These are phyloP conservation scores for Oscheius sp. DNA, from an alignment of 2,888 invertebrate genomes.

Conservation along the genomic window DNA sequence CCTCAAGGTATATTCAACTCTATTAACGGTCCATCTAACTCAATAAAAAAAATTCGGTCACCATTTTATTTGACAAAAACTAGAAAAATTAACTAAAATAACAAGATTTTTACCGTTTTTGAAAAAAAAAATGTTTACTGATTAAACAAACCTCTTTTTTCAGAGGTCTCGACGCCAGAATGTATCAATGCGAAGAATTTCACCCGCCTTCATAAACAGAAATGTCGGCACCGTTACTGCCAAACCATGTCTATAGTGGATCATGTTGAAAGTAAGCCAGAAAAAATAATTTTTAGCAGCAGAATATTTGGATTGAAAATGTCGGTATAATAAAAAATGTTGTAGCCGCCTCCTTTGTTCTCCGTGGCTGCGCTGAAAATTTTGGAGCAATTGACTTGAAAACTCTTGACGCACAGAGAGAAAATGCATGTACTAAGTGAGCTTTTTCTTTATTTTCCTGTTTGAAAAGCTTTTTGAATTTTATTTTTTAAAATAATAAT, in stretches of 20 bases:
- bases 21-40: no score
- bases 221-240: conserved; percentile 59
- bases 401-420: conserved; percentile 50
- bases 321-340: background rate
- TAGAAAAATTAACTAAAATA: no score
- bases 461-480: background rate
- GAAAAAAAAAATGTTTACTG: background rate
- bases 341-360: conserved; percentile 55
- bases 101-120: no score
- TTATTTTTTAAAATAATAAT: no score
- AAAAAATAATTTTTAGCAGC: background rate
- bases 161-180: conserved; percentile 53
- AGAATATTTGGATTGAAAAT: background rate
- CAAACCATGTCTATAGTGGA: conserved; percentile 63
- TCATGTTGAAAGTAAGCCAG: conserved; percentile 51
- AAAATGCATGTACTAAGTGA: conserved; percentile 56
- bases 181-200: conserved; percentile 57
- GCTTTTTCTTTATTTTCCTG: background rate
- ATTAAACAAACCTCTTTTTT: no score
- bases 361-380: conserved; percentile 66
- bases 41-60: no score
- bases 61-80: no score
- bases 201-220: conserved; percentile 53
- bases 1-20: no score
- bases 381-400: conserved; percentile 62